A percentile compares a stretch with the other conserved stretches of the same genome.
These are phyloP conservation scores for Leuctra nigra DNA, from an alignment of 2,888 invertebrate genomes.

Conservation along the genomic window DNA sequence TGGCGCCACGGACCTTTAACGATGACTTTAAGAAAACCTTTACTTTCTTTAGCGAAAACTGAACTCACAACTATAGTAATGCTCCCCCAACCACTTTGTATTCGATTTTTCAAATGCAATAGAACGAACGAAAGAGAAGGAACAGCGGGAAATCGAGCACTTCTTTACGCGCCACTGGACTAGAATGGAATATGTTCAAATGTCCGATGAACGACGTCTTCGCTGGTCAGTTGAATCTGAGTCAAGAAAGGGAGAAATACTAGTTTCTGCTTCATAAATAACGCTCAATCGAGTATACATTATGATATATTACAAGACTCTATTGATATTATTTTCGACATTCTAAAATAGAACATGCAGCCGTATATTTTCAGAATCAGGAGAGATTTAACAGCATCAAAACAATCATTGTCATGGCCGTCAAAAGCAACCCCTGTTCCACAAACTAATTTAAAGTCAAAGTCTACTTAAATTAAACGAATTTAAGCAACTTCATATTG, in stretches of 20 bases:
- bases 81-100: constrained; percentile 13
- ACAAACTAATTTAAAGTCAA: too few relatives aligned
- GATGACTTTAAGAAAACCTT: constrained; percentile 22
- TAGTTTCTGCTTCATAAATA: constrained; percentile 8
- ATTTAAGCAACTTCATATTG: too few relatives aligned
- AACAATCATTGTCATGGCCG: too few relatives aligned
- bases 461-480: too few relatives aligned
- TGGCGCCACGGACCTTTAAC: constrained; percentile 11
- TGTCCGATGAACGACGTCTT: background rate
- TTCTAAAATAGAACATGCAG: background rate
- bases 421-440: too few relatives aligned
- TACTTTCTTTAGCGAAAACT: constrained; percentile 21
- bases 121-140: background rate
- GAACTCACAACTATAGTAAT: background rate
- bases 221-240: background rate
- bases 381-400: too few relatives aligned
- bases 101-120: constrained; percentile 17
- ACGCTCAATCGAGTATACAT: constrained; percentile 3
- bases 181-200: constrained; percentile 11
- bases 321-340: background rate
- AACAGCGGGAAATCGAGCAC: background rate
- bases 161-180: constrained; percentile 6
- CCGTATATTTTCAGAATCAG: too few relatives aligned
- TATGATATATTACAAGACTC: constrained; percentile 1
- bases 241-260: background rate